Evolutionary conservation across 2,797 vertebrate genomes (phyloP).

Genomic region (Coreius guichenoti): DNA sequence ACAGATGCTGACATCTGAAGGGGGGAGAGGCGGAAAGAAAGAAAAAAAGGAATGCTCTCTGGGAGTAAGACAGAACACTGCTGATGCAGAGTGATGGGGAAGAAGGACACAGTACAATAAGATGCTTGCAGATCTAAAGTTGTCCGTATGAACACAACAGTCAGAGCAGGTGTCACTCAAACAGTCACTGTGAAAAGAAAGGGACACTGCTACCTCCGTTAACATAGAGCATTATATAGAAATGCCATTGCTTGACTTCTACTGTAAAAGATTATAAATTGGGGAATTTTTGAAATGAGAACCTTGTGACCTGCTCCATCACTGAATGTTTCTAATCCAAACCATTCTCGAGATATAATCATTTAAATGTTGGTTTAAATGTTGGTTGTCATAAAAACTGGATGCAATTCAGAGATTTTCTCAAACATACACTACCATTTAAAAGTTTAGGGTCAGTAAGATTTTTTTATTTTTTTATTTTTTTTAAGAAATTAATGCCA

Average conservation of each 20-base stretch:
- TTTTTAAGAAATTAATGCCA: background rate
- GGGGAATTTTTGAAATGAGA: background rate
- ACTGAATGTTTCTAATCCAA: background rate
- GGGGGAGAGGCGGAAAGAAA: constrained; percentile 46
- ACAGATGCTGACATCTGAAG: constrained; percentile 76
- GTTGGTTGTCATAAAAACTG: background rate
- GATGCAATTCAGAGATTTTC: background rate
- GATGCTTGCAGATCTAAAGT: constrained; percentile 66
- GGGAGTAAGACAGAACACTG: constrained; percentile 51
- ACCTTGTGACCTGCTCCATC: background rate
- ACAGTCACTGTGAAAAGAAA: constrained; percentile 30
- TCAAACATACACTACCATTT: background rate
- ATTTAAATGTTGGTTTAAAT: background rate
- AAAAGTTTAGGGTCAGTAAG: background rate
- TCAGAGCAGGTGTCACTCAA: constrained; percentile 52
- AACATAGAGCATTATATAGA: background rate
- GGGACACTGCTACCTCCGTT: constrained; percentile 12
- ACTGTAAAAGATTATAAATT: background rate
- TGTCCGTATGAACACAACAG: constrained; percentile 50
- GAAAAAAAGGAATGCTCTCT: constrained; percentile 51
- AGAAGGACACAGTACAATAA: constrained; percentile 69
- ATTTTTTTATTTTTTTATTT: background rate
- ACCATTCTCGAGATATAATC: background rate
- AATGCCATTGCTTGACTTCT: background rate
- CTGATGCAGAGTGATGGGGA: constrained; percentile 66